Evolutionary conservation across 2,797 vertebrate genomes (phyloP).

Genomic region (Sebastes diaconus): DNA sequence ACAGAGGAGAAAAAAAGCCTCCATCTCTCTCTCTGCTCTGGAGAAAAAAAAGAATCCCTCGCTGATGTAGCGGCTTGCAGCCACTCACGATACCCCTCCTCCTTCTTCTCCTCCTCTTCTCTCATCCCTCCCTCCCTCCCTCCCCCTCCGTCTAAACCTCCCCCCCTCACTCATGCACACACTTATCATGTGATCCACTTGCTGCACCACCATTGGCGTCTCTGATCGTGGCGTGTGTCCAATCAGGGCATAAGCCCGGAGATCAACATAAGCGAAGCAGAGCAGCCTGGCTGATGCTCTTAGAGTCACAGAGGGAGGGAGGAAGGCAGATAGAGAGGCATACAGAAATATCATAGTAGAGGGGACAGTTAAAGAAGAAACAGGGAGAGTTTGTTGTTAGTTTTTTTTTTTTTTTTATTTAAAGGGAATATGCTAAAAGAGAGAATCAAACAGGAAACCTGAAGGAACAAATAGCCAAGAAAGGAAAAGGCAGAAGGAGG

Average conservation of each 20-base stretch:
- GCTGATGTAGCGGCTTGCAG: slow-evolving; percentile 70
- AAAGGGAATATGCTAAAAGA: background rate
- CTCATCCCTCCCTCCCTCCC: slow-evolving; percentile 53
- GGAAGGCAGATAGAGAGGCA: slow-evolving; percentile 47
- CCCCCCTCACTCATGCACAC: slow-evolving; percentile 41
- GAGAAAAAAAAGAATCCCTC: slow-evolving; percentile 52
- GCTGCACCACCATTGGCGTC: slow-evolving; percentile 86
- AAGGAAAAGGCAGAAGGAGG: slow-evolving; percentile 29
- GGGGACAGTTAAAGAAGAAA: background rate
- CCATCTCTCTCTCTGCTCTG: slow-evolving; percentile 63
- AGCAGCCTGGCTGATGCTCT: slow-evolving; percentile 84
- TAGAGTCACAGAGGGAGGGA: slow-evolving; percentile 73
- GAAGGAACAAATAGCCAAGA: slow-evolving; percentile 31
- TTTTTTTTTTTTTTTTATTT: background rate
- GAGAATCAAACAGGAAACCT: slow-evolving; percentile 3
- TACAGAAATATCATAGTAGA: slow-evolving; percentile 41
- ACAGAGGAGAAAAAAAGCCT: slow-evolving; percentile 56
- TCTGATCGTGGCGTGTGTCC: slow-evolving; percentile 81
- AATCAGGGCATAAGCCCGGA: slow-evolving; percentile 87
- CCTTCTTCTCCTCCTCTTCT: slow-evolving; percentile 51
- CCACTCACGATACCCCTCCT: slow-evolving; percentile 69
- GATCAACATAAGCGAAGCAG: slow-evolving; percentile 94
- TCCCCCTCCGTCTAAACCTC: slow-evolving; percentile 43
- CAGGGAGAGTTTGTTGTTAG: slow-evolving; percentile 19
- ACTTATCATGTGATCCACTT: slow-evolving; percentile 81